These are phyloP conservation scores for Epirrhoe tristata DNA, from an alignment of 2,888 invertebrate species.

Conservation along the genomic window DNA sequence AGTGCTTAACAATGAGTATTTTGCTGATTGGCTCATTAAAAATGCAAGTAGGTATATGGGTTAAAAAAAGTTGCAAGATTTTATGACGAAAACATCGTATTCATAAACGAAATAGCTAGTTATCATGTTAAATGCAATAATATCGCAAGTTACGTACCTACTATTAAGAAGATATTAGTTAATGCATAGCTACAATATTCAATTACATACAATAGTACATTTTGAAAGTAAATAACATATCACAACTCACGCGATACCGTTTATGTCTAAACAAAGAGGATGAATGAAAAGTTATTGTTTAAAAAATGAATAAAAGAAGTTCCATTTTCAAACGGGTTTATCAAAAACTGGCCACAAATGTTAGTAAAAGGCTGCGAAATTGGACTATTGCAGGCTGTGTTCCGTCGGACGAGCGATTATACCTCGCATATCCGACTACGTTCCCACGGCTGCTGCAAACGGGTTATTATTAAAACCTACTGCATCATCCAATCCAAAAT, in stretches of 20 bases:
- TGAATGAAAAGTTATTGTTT: constrained; percentile 24
- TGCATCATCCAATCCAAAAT: constrained; percentile 54
- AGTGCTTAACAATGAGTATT: constrained; percentile 27
- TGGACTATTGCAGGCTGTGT: constrained; percentile 83
- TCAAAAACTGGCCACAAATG: constrained; percentile 69
- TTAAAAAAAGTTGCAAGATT: constrained; percentile 9
- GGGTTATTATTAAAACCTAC: constrained; percentile 84
- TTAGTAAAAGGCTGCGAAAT: constrained; percentile 85
- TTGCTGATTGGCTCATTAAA: constrained; percentile 19
- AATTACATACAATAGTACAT: constrained; percentile 17
- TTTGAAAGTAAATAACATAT: constrained; percentile 23
- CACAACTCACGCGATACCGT: constrained; percentile 17
- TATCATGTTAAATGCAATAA: neutral
- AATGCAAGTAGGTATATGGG: neutral
- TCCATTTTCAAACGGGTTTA: constrained; percentile 49
- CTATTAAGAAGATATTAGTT: constrained; percentile 8
- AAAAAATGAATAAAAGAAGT: constrained; percentile 13
- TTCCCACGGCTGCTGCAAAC: constrained; percentile 84
- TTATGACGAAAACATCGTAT: constrained; percentile 1
- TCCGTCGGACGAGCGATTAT: constrained; percentile 82
- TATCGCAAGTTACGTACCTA: neutral
- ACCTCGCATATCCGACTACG: constrained; percentile 83
- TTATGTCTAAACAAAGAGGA: constrained; percentile 23
- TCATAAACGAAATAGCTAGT: neutral
- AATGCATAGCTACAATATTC: constrained; percentile 19